phyloP scores from a whole-genome alignment of 2,888 invertebrate species.

The Dicyrtomina minuta region DNA sequence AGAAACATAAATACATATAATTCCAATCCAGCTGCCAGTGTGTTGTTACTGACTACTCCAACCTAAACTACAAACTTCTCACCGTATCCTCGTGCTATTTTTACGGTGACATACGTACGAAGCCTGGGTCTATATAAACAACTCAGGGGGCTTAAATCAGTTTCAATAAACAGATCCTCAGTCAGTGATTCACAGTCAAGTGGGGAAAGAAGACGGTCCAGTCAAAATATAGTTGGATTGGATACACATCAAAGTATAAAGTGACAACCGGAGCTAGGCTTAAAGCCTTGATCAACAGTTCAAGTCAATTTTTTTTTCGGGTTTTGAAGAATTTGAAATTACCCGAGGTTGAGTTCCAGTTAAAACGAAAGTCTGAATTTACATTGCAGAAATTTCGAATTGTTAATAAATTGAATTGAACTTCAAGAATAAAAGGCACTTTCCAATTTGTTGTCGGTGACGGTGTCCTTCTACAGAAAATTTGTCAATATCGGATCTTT shows the following conservation, averaged over 20 bases:
- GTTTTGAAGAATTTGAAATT: too few relatives aligned
- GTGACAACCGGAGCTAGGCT: too few relatives aligned
- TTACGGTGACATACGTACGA: not conserved
- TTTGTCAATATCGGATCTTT: not conserved
- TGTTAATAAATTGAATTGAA: not conserved
- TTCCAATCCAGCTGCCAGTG: too few relatives aligned
- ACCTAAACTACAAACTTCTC: not conserved
- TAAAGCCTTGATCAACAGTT: too few relatives aligned
- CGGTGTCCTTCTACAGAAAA: too few relatives aligned
- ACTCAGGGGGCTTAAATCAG: not conserved
- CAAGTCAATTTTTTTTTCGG: too few relatives aligned
- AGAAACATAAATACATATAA: too few relatives aligned
- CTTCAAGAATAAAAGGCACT: not conserved
- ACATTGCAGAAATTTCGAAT: not conserved
- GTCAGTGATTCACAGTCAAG: not conserved
- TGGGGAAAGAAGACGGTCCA: too few relatives aligned
- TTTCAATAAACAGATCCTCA: not conserved
- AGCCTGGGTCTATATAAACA: not conserved
- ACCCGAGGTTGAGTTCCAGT: not conserved
- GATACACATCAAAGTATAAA: too few relatives aligned
- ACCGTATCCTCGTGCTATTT: not conserved
- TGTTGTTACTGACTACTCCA: too few relatives aligned
- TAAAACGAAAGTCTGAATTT: not conserved
- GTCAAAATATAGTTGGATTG: too few relatives aligned
- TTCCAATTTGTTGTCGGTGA: too few relatives aligned